Base-by-base conservation (phyloP, 2,797 vertebrate species). In the Acanthurus leucopareius region DNA sequence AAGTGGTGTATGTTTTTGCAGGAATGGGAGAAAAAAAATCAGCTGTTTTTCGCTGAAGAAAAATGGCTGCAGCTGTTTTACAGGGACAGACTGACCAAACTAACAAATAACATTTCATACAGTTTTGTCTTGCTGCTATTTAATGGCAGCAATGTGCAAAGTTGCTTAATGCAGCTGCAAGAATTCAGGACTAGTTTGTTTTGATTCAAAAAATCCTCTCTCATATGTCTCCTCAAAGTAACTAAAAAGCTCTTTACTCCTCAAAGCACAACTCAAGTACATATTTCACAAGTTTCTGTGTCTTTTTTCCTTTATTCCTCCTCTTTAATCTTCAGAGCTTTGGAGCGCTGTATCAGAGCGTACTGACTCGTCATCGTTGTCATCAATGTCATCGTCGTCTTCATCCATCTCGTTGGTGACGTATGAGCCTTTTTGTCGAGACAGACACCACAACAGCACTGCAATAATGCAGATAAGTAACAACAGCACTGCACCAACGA, bases 371-470 rank as follows among this genome's bases (percentile, higher is more conserved):
- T 94, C 93, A 0, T 65, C 70, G 0, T 19, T 25, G 0, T 63
- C 22, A 0, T 44, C 53, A 1, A 54, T 63, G 0, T 52, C 2
- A 0, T 76, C 79, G 0, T 68, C 67, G 1, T 49, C 94, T 19
- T 95, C 94, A 74, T 96, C 96, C 72, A 79, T 92, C 91, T 99
- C 97, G 0, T 97, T 95, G 85, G 97, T 98, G 86, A 87, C 83
- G 83, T 99, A 99, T 0, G 95, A 96, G 73, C 98, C 97, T 86
- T 97, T 97, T 13, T 96, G 94, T 79, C 94, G 89, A 89, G 91
- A 95, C 81, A 94, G 49, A 79, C 92, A 95, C 35, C 92, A 88
- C 0, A 96, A 76, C 80, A 96, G 57, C 80, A 96, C 71, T 0
- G 91, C 25, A 2, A 92, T 44, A 2, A 95, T 69, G 74, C 93